A percentile compares a stretch with the other conserved stretches of the same genome.
Evolutionary conservation across 2,113 vertebrate genomes (phyloP).

Genomic region (Circaetus cinerascens): DNA sequence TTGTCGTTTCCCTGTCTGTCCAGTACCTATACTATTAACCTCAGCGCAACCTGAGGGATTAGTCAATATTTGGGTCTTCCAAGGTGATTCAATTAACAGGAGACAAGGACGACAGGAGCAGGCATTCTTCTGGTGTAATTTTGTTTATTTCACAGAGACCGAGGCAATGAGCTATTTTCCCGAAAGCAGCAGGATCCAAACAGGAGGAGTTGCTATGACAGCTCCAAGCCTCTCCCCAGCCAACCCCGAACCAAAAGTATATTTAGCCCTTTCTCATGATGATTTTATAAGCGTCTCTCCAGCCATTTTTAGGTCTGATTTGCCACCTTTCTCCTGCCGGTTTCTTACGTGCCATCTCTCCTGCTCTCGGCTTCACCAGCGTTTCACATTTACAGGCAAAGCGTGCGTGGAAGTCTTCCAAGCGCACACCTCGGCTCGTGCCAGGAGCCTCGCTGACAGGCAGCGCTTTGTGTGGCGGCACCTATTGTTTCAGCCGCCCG

Average conservation of each 20-base stretch:
- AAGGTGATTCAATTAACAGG: neutral
- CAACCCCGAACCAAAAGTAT: neutral
- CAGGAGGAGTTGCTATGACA: neutral
- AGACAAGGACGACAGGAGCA: neutral
- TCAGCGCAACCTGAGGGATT: neutral
- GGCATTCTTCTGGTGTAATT: neutral
- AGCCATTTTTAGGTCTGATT: neutral
- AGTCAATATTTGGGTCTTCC: neutral
- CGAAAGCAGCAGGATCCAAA: neutral
- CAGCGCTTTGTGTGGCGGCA: neutral
- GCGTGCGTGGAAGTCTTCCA: fast-evolving
- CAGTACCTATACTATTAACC: neutral
- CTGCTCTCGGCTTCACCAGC: fast-evolving
- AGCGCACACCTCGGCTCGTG: no score
- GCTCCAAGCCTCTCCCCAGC: neutral
- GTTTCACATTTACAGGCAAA: fast-evolving
- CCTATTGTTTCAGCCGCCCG: neutral
- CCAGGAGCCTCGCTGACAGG: neutral
- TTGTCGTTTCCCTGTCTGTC: neutral
- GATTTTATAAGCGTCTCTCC: no score
- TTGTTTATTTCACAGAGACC: neutral
- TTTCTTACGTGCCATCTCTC: fast-evolving
- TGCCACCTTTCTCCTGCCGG: neutral
- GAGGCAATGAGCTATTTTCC: neutral
- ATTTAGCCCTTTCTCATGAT: neutral